Evolutionary conservation across 2,797 vertebrate genomes (phyloP).

Genomic region (Pempheris klunzingeri): DNA sequence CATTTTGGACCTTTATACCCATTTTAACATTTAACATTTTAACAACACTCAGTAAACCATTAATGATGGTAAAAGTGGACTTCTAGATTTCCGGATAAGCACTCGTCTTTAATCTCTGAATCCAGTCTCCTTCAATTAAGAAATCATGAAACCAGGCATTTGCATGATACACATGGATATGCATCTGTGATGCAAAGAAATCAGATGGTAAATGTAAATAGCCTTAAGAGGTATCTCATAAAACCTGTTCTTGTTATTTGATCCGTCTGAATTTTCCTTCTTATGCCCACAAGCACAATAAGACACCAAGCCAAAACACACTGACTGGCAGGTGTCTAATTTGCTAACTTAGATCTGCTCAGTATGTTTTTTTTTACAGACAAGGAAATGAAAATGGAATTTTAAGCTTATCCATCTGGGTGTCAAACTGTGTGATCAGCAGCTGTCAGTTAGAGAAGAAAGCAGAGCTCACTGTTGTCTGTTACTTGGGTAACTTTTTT

Average conservation of each 20-base stretch:
- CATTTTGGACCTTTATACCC: slow-evolving; percentile 10
- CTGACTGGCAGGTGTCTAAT: slow-evolving; percentile 48
- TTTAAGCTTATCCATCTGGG: slow-evolving; percentile 17
- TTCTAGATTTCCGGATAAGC: slow-evolving; percentile 55
- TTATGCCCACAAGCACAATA: slow-evolving; percentile 1
- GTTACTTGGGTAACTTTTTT: slow-evolving; percentile 21
- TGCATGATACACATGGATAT: slow-evolving; percentile 37
- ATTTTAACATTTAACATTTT: slow-evolving; percentile 14
- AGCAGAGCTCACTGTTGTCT: slow-evolving; percentile 10
- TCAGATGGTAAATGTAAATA: slow-evolving; percentile 21
- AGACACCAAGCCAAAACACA: neutral
- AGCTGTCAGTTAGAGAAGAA: slow-evolving; percentile 44
- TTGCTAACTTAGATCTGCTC: slow-evolving; percentile 34
- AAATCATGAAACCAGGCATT: slow-evolving; percentile 40
- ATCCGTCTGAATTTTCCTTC: slow-evolving; percentile 15
- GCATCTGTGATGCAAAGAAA: slow-evolving; percentile 27
- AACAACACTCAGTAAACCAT: slow-evolving; percentile 23
- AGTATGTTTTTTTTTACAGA: neutral
- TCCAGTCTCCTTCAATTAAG: slow-evolving; percentile 63
- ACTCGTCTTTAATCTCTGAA: slow-evolving; percentile 65
- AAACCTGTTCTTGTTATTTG: slow-evolving; percentile 24
- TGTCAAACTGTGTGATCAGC: slow-evolving; percentile 36
- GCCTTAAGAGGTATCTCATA: slow-evolving; percentile 11
- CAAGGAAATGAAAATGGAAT: slow-evolving; percentile 38
- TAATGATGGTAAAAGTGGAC: slow-evolving; percentile 38